A percentile compares a stretch with the other conserved stretches of the same genome.
Conservation (phyloP, 2,113 vertebrate species). For the Sitta europaea region DNA sequence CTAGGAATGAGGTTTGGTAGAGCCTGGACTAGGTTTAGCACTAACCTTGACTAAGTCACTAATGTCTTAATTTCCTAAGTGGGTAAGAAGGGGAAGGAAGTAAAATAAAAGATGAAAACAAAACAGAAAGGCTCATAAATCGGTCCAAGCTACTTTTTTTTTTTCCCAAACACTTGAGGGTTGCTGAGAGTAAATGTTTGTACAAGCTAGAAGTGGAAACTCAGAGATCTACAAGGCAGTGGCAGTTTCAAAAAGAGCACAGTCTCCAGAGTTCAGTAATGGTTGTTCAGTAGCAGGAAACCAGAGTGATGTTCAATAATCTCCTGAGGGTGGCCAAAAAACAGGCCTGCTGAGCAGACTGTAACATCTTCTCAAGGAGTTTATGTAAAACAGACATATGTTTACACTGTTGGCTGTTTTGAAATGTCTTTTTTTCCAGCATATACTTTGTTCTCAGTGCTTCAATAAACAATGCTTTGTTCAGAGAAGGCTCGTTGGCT, state of each 20-base stretch:
- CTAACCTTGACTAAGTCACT: neutral
- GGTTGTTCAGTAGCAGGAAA: neutral
- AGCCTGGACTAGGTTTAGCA: neutral
- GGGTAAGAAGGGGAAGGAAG: neutral
- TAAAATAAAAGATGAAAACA: neutral
- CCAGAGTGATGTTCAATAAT: neutral
- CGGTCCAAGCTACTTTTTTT: neutral
- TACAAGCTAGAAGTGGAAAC: neutral
- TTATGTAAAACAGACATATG: constrained; percentile 33
- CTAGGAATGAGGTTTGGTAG: neutral
- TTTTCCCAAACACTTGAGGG: neutral
- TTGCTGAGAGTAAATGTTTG: neutral
- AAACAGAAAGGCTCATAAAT: neutral
- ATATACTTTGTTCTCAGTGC: neutral
- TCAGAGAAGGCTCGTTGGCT: neutral
- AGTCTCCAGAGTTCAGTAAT: neutral
- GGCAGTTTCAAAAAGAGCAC: neutral
- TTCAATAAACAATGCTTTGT: constrained; percentile 14
- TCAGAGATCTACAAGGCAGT: neutral
- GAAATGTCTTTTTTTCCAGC: constrained; percentile 10
- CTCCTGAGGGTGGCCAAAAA: neutral
- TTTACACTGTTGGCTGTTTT: constrained; percentile 39
- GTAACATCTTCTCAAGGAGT: neutral
- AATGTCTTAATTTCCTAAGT: neutral
- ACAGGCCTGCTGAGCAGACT: neutral